A percentile compares a stretch with the other conserved stretches of the same genome.
Conservation (phyloP, 2,113 vertebrate genomes). For the Psittacula cyanocephala region DNA sequence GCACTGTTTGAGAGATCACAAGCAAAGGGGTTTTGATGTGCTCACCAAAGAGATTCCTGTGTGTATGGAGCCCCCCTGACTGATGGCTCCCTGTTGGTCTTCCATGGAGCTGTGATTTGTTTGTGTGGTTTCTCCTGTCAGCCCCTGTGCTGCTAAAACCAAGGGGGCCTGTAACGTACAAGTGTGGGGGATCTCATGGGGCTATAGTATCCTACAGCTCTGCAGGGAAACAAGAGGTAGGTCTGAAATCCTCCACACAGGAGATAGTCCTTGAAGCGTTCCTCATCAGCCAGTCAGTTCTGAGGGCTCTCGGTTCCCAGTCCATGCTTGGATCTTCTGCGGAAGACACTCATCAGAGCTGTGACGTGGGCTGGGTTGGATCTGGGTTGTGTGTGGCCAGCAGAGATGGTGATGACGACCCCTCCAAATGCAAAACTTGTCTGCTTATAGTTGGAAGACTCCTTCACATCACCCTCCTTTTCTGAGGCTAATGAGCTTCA, state of each 20-base stretch:
- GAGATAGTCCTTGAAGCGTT: neutral
- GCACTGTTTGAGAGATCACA: neutral
- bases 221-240: neutral
- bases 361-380: neutral
- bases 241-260: neutral
- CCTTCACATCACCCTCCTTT: neutral
- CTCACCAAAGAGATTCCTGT: neutral
- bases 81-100: neutral
- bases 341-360: neutral
- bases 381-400: too few relatives aligned
- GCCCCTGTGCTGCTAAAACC: neutral
- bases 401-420: neutral
- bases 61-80: neutral
- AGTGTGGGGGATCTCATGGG: neutral
- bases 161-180: too few relatives aligned
- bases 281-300: neutral
- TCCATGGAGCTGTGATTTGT: neutral
- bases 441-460: neutral
- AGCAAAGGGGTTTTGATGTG: neutral
- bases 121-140: neutral
- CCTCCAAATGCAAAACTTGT: neutral
- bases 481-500: neutral
- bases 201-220: neutral
- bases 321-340: neutral
- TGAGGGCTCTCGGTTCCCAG: neutral